These are phyloP conservation scores for Craniophora ligustri DNA, from an alignment of 2,888 invertebrate species.

Conservation along the genomic window DNA sequence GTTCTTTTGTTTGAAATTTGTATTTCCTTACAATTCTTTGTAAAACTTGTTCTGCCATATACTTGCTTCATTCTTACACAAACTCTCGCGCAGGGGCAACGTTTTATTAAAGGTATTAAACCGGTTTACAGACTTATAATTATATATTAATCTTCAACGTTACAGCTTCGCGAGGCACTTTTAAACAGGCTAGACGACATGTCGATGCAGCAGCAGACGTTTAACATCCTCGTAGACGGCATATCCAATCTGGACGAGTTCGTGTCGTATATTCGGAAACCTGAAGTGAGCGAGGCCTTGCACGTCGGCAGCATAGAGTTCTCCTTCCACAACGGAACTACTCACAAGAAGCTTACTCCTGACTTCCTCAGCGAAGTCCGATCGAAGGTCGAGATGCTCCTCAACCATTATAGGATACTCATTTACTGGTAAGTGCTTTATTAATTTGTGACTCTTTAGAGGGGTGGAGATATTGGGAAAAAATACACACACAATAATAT, in stretches of 20 bases:
- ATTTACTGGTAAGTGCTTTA: constrained; percentile 88
- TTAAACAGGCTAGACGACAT: constrained; percentile 65
- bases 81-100: no score
- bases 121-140: background rate
- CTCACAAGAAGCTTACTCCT: constrained; percentile 74
- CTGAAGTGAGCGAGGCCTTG: constrained; percentile 89
- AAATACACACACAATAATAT: no score
- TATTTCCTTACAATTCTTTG: no score
- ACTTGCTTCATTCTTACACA: no score
- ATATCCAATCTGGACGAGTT: constrained; percentile 76
- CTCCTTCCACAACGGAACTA: constrained; percentile 61
- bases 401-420: constrained; percentile 90
- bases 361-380: constrained; percentile 92
- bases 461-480: no score
- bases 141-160: constrained; percentile 11
- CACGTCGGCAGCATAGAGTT: constrained; percentile 91
- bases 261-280: constrained; percentile 86
- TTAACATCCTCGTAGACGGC: constrained; percentile 75
- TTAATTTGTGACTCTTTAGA: no score
- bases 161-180: constrained; percentile 69
- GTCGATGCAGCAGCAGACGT: constrained; percentile 65
- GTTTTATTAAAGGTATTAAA: no score
- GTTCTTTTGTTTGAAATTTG: no score
- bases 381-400: constrained; percentile 87
- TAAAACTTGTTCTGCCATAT: no score